Evolutionary conservation across 2,113 vertebrate species (phyloP), one percentile per base, ranked within the genome.

Genomic region (Ancistrus triradiatus): DNA sequence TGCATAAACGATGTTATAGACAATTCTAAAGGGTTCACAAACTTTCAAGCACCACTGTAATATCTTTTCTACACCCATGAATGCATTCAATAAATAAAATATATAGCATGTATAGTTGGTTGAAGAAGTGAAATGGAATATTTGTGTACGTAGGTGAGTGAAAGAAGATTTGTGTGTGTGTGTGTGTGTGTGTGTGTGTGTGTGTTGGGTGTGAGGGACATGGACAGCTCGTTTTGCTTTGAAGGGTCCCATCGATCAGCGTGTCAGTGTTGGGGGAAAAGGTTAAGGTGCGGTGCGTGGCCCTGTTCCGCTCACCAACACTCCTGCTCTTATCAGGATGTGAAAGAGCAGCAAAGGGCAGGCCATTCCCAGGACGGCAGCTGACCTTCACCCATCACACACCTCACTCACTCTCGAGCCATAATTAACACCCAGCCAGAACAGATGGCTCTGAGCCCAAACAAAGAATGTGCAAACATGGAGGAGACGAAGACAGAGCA

Each of bases 331-430:
- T 88, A 88, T 88, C 88, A 80, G 86, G 82, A 84, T 85, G 82
- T 83, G 82, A 83, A 79, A 79, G 70, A 78, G 81, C 83, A 87
- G 80, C 81, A 87, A 89, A 89, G 88, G 87, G 78, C 85, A 89
- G 81, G 68, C 64, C 78, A 85, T 85, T 88, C 88, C 87, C 87
- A 88, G 84, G 87, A 88, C 78, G 83, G 77, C 68, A 70, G 7
- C 83, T 89, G 86, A 90, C 87, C 86, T 88, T 89, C 86, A 85
- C 73, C 86, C 84, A 85, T 86, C 85, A 81, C 69, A 80, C 86
- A 85, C 80, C 84, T 66, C 63, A 40, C 85, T 85, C 77, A 78
- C 69, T 69, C 75, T 82, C 79, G 79, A 79, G 77, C 82, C 82
- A 81, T 85, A 86, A 88, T 88, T 86, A 90, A 86, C 83, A 88